phyloP scores from a whole-genome alignment of 2,888 invertebrate genomes.

The Cephus rjabovi region DNA sequence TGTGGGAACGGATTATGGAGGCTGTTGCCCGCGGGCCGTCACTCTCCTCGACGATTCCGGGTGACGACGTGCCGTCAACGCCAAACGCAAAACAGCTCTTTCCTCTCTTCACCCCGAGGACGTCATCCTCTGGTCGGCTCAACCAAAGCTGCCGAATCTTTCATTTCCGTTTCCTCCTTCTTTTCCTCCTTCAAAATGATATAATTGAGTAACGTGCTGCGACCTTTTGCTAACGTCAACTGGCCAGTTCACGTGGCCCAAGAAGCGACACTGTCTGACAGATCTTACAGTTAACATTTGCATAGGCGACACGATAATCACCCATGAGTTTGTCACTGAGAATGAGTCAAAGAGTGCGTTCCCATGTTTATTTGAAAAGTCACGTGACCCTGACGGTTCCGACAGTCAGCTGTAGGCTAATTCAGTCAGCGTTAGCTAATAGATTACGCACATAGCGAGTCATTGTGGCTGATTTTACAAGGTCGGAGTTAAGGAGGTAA shows the following conservation, averaged over 20 bases:
- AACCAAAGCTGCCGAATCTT: conserved; percentile 3
- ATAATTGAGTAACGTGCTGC: too few species aligned
- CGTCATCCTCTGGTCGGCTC: background rate
- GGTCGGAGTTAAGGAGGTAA: conserved; percentile 11
- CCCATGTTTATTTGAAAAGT: too few species aligned
- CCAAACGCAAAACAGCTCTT: conserved; percentile 49
- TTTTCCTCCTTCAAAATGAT: conserved; percentile 18
- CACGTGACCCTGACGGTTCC: too few species aligned
- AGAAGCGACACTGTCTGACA: too few species aligned
- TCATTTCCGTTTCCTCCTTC: conserved; percentile 2
- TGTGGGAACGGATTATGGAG: conserved; percentile 59
- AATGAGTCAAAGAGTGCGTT: too few species aligned
- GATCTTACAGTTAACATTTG: conserved; percentile 3
- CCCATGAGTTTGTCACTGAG: too few species aligned
- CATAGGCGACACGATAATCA: too few species aligned
- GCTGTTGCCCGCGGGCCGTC: conserved; percentile 48
- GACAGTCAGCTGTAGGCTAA: conserved; percentile 12
- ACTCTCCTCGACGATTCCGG: conserved; percentile 51
- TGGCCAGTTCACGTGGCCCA: too few species aligned
- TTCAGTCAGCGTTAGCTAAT: conserved; percentile 12
- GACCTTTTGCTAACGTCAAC: too few species aligned
- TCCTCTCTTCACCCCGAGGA: conserved; percentile 14
- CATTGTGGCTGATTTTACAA: conserved; percentile 19
- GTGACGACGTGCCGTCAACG: conserved; percentile 57
- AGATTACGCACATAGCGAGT: conserved; percentile 18